Evolutionary conservation across 2,113 vertebrate genomes (phyloP).

Genomic region (Mustela lutreola): DNA sequence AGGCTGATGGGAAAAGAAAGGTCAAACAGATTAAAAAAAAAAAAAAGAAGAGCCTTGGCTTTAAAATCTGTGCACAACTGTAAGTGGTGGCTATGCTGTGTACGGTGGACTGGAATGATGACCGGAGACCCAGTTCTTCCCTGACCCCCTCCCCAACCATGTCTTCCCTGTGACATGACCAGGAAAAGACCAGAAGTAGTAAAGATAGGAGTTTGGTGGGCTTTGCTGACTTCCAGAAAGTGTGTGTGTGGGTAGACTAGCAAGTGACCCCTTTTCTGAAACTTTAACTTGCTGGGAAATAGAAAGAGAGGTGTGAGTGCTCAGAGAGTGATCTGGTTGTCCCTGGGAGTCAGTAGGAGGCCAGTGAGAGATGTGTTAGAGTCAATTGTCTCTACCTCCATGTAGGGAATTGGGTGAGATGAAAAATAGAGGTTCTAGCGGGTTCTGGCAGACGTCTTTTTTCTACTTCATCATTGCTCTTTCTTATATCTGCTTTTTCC

Average conservation of each 20-base stretch:
- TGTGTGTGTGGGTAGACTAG: not conserved
- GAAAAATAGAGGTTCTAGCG: not conserved
- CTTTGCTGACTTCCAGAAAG: not conserved
- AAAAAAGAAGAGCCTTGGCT: not conserved
- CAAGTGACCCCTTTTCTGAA: not conserved
- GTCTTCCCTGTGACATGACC: not conserved
- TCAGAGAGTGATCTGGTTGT: not conserved
- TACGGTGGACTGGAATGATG: not conserved
- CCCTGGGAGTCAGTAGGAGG: not conserved
- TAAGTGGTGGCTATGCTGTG: fast-evolving
- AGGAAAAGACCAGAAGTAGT: not conserved
- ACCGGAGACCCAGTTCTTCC: fast-evolving
- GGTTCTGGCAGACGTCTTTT: not conserved
- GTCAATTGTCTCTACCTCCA: not conserved
- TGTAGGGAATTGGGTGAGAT: not conserved
- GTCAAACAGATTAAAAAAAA: constrained; percentile 26
- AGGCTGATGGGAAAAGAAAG: constrained; percentile 43
- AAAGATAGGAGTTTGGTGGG: not conserved
- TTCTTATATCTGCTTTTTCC: not conserved
- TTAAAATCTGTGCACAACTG: not conserved
- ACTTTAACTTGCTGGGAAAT: not conserved
- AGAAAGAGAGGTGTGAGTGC: not conserved
- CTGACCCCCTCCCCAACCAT: not conserved
- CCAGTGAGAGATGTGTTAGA: not conserved
- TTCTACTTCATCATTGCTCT: not conserved